Conservation (phyloP, 53 echinoderm and acorn worm genomes). For the Arbacia lixula region DNA sequence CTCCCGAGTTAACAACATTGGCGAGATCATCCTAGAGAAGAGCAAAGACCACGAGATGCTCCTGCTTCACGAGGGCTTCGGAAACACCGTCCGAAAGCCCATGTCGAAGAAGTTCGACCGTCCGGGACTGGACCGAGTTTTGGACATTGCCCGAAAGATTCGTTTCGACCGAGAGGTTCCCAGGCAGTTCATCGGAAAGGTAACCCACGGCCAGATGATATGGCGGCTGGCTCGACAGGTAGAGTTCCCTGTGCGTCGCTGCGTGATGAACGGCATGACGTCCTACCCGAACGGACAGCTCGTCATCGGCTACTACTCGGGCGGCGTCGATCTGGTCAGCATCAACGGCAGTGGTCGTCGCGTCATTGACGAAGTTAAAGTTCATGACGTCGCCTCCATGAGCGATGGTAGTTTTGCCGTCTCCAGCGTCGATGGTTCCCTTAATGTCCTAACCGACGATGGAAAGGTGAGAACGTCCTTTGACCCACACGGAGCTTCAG, state of each 20-base stretch:
- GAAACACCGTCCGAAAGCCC: slow-evolving; percentile 29
- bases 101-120: slow-evolving; percentile 49
- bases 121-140: slow-evolving; percentile 35
- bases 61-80: slow-evolving; percentile 39
- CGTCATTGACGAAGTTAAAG: slow-evolving; percentile 41
- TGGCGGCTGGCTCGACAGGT: slow-evolving; percentile 46
- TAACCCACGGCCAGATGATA: slow-evolving; percentile 26
- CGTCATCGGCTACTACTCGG: slow-evolving; percentile 52
- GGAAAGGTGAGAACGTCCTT: slow-evolving; percentile 34
- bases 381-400: slow-evolving; percentile 35
- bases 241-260: slow-evolving; percentile 35
- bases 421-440: slow-evolving; percentile 40
- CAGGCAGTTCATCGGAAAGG: slow-evolving; percentile 36
- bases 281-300: slow-evolving; percentile 39
- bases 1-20: slow-evolving; percentile 40
- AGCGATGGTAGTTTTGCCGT: slow-evolving; percentile 39
- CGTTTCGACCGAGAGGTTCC: slow-evolving; percentile 42
- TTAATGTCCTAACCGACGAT: slow-evolving; percentile 18
- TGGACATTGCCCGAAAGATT: slow-evolving; percentile 36
- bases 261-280: slow-evolving; percentile 45
- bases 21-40: slow-evolving; percentile 54
- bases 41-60: slow-evolving; percentile 53
- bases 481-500: slow-evolving; percentile 39
- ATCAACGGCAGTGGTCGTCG: slow-evolving; percentile 51
- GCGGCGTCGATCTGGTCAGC: slow-evolving; percentile 46